Conservation (phyloP, 2,888 invertebrate species). For the Papilio demoleus region DNA sequence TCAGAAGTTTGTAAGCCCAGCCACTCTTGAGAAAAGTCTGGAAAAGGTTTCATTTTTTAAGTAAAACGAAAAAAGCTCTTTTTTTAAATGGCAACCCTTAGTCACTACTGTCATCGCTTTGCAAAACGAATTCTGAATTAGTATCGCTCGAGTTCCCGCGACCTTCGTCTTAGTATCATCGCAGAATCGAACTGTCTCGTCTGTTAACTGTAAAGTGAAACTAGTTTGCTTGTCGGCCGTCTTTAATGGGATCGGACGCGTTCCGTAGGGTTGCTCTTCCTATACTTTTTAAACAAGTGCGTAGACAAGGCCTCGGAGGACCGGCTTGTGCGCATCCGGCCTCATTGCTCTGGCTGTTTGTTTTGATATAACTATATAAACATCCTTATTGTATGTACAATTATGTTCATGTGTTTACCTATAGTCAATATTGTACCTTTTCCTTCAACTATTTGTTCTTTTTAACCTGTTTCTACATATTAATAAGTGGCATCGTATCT, state of each 20-base stretch:
- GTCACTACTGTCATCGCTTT: slow-evolving; percentile 45
- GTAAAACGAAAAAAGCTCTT: background rate
- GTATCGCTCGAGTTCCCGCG: slow-evolving; percentile 70
- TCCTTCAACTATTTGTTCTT: too few species aligned
- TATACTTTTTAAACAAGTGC: slow-evolving; percentile 65
- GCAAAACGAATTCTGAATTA: slow-evolving; percentile 68
- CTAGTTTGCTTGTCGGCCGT: slow-evolving; percentile 71
- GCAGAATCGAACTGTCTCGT: slow-evolving; percentile 69
- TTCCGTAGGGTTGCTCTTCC: slow-evolving; percentile 60
- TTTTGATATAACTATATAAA: slow-evolving; percentile 40
- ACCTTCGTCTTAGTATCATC: slow-evolving; percentile 74
- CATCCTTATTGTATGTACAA: slow-evolving; percentile 29
- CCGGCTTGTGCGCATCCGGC: slow-evolving; percentile 53
- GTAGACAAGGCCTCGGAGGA: slow-evolving; percentile 47
- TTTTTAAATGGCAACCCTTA: slow-evolving; percentile 25
- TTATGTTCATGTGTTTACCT: slow-evolving; percentile 3
- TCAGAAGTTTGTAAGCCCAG: too few species aligned
- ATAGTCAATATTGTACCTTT: background rate
- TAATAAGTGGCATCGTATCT: background rate
- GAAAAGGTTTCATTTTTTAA: too few species aligned
- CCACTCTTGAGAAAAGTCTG: too few species aligned
- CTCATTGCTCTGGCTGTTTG: slow-evolving; percentile 50
- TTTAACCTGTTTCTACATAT: background rate
- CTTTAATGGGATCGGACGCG: slow-evolving; percentile 73
- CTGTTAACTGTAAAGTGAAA: slow-evolving; percentile 74